Evolutionary conservation across 2,888 invertebrate species (phyloP).

Genomic region (Habroteleia sp.): DNA sequence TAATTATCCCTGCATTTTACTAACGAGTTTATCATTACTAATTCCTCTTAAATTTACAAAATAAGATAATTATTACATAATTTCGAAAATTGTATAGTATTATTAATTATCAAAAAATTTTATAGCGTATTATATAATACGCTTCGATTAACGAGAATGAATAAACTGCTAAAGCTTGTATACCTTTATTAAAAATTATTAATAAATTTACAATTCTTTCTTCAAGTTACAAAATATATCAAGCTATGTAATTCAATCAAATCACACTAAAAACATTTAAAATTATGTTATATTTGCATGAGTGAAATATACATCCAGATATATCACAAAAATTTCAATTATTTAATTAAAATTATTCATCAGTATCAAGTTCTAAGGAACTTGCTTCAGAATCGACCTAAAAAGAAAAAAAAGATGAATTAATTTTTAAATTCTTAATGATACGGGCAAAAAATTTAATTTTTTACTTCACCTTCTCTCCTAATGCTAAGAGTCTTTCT

Average conservation of each 20-base stretch:
- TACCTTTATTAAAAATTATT: conserved; percentile 37
- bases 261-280: too few species aligned
- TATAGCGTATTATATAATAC: too few species aligned
- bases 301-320: conserved; percentile 28
- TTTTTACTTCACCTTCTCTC: conserved; percentile 81
- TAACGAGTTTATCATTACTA: too few species aligned
- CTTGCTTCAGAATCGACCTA: conserved; percentile 77
- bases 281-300: too few species aligned
- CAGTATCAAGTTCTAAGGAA: conserved; percentile 75
- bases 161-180: conserved; percentile 33
- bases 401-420: conserved; percentile 10
- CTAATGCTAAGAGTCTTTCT: conserved; percentile 82
- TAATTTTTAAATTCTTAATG: too few species aligned
- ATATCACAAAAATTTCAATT: conserved; percentile 59
- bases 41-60: too few species aligned
- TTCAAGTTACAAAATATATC: conserved; percentile 49
- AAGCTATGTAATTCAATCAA: too few species aligned
- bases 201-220: conserved; percentile 58
- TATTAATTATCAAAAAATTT: too few species aligned
- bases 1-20: too few species aligned
- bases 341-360: conserved; percentile 72
- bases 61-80: too few species aligned
- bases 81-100: too few species aligned
- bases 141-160: neutral
- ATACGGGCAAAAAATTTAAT: conserved; percentile 1